A percentile compares a stretch with the other conserved stretches of the same genome.
Evolutionary conservation across 2,888 invertebrate species (phyloP).

Genomic region (Zhuqinia jingwanae): DNA sequence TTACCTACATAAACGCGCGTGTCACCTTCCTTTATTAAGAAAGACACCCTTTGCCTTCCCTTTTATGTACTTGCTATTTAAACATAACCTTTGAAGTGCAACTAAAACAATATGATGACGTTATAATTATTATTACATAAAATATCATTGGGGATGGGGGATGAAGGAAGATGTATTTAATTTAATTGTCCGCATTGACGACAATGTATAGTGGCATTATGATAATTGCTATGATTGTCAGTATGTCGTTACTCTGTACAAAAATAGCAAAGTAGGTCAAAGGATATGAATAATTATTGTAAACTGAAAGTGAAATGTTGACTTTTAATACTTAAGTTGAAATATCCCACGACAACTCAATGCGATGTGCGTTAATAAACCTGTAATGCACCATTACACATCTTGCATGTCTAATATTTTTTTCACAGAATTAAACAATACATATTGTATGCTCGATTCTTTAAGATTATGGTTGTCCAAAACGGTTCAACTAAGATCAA

Average conservation of each 20-base stretch:
- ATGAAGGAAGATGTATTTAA: constrained; percentile 8
- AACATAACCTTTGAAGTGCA: background rate
- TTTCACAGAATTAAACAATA: no score
- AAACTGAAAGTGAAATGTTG: constrained; percentile 58
- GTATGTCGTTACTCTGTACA: background rate
- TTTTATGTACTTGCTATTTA: no score
- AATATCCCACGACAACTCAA: constrained; percentile 36
- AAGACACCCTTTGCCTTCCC: background rate
- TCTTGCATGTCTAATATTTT: background rate
- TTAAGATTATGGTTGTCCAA: no score
- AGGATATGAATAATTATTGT: constrained; percentile 40
- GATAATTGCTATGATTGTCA: background rate
- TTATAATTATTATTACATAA: background rate
- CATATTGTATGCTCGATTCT: no score
- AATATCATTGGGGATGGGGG: background rate
- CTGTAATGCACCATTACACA: background rate
- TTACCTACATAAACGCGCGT: background rate
- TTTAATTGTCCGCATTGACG: background rate
- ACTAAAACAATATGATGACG: no score
- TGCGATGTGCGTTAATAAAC: background rate
- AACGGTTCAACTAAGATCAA: no score
- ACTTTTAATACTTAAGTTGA: constrained; percentile 22
- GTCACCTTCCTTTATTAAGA: constrained; percentile 3
- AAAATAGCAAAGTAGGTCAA: constrained; percentile 56
- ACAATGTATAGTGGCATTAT: background rate